These are phyloP conservation scores for Cirrhinus molitorella DNA, from an alignment of 2,797 vertebrate species.

Conservation along the genomic window DNA sequence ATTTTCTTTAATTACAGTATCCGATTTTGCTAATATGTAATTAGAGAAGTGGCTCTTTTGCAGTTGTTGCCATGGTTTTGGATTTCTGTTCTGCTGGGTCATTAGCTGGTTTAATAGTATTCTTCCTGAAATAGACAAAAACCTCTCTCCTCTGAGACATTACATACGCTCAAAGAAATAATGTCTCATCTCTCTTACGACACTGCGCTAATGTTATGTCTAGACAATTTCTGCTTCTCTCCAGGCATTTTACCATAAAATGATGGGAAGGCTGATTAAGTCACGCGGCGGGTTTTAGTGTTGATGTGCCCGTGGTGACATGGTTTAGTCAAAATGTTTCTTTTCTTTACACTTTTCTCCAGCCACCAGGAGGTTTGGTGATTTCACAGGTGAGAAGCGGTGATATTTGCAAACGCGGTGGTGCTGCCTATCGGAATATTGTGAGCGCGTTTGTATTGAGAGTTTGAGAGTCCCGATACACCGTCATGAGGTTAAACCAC, in stretches of 20 bases:
- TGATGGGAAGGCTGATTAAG: constrained; percentile 26
- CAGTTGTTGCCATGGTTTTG: constrained; percentile 67
- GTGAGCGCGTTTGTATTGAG: not conserved
- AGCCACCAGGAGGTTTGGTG: constrained; percentile 22
- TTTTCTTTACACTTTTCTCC: constrained; percentile 13
- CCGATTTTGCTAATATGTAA: constrained; percentile 60
- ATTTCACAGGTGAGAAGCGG: constrained; percentile 18
- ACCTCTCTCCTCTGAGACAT: constrained; percentile 49
- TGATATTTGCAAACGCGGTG: constrained; percentile 19
- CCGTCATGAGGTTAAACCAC: constrained; percentile 18
- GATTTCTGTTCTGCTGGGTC: constrained; percentile 61
- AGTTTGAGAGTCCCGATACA: not conserved
- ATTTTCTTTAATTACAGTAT: constrained; percentile 62
- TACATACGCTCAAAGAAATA: constrained; percentile 46
- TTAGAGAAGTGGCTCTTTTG: constrained; percentile 56
- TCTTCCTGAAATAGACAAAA: constrained; percentile 53
- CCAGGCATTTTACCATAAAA: constrained; percentile 27
- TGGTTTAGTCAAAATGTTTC: constrained; percentile 31
- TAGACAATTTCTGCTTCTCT: constrained; percentile 37
- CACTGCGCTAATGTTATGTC: constrained; percentile 34
- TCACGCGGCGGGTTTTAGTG: constrained; percentile 2
- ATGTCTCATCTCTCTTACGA: constrained; percentile 35
- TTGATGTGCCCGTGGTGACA: not conserved
- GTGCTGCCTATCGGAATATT: constrained; percentile 1
- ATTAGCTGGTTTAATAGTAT: constrained; percentile 66